phyloP scores from a whole-genome alignment of 2,797 vertebrate genomes.

The Eupleurogrammus muticus region DNA sequence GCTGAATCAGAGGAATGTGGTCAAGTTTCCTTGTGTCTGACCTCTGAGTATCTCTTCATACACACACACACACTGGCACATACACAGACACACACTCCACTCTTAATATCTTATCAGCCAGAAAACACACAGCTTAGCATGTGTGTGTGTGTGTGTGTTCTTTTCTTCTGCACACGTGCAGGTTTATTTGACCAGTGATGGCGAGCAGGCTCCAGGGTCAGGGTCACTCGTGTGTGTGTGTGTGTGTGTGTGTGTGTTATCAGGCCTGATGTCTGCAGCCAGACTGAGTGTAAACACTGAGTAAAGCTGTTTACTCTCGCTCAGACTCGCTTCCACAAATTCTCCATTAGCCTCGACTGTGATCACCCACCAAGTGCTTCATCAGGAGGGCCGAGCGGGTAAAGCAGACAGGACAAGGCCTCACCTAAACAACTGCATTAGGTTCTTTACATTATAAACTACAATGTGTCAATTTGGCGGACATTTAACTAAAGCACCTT shows the following conservation, averaged over 20 bases:
- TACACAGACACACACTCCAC: no score
- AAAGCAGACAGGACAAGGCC: constrained; percentile 29
- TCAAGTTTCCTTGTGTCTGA: constrained; percentile 44
- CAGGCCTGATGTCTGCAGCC: constrained; percentile 60
- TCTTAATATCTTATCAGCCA: constrained; percentile 64
- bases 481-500: constrained; percentile 40
- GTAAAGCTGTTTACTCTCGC: constrained; percentile 70
- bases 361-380: constrained; percentile 69
- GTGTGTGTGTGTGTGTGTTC: constrained; percentile 17
- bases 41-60: constrained; percentile 47
- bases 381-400: constrained; percentile 57
- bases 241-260: constrained; percentile 63
- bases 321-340: constrained; percentile 53
- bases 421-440: constrained; percentile 51
- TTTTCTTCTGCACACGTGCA: constrained; percentile 22
- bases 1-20: constrained; percentile 55
- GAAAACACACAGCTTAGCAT: constrained; percentile 43
- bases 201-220: constrained; percentile 59
- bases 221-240: constrained; percentile 60
- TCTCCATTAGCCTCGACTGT: constrained; percentile 70
- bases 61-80: constrained; percentile 54
- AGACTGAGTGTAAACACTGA: constrained; percentile 69
- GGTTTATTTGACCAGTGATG: constrained; percentile 67
- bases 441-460: constrained; percentile 32
- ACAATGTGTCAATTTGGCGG: constrained; percentile 32